Base-by-base conservation (phyloP, 1,140 invertebrate genomes). In the Pararge aegeria region DNA sequence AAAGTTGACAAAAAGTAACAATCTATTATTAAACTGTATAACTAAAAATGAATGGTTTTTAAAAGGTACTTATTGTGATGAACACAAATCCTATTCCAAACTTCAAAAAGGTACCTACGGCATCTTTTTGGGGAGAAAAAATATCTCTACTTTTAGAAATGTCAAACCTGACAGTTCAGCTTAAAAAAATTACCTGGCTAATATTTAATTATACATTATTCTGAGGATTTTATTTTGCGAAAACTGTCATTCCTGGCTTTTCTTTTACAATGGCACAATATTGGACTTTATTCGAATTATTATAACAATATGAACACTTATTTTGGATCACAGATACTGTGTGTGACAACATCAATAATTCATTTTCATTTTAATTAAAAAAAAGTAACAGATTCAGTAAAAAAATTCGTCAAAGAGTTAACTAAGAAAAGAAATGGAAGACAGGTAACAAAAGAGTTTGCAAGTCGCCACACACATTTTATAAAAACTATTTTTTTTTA, bases 401-500 rank as follows among this genome's bases (percentile, higher is more conserved):
- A 34, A 4, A 34, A 34, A 12, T 12, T 34, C 2, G 30, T 34
- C 30, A 34, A 4, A 34, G 30, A n/a, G n/a, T n/a, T n/a, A n/a
- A n/a, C 3, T 3, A 34, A 10, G 30, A 10, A 7, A 34, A 34
- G 30, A 34, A 34, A 34, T 4, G 3, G 1, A 1, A 34, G n/a
- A 30, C 10, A 30, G 4, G 9, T 18, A 55, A 44, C 10, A 29
- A 29, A 48, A 30, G 6, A 48, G 18, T 29, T 34, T 34, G 10
- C 12, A 20, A 57, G 55, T 48, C 55, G 30, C 10, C 55, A 38
- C 55, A 50, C 30, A 18, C 30, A 3, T 34, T 34, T 34, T 34
- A 12, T 12, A 34, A 34, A 34, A n/a, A n/a, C n/a, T n/a, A 27
- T 12, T 34, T 12, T 42, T 42, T 16, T 42, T 42, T 42, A 29